Conservation (phyloP, 1,140 invertebrate genomes). For the Meloidogyne chitwoodi region DNA sequence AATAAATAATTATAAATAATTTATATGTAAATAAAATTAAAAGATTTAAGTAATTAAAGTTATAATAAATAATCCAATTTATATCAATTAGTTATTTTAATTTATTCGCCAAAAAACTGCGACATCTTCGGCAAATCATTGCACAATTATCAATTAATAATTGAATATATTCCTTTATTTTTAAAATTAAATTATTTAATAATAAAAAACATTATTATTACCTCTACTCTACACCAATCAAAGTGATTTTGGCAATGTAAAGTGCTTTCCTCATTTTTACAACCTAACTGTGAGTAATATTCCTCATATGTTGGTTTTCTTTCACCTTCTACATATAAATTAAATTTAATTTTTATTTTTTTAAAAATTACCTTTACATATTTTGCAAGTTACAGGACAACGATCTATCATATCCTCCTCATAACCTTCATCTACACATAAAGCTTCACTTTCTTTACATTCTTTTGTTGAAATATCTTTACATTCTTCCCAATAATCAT, state of each 20-base stretch:
- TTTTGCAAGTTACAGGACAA: background rate
- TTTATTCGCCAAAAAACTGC: background rate
- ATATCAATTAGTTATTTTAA: background rate
- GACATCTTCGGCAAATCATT: background rate
- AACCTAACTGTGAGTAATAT: background rate
- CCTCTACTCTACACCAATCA: background rate
- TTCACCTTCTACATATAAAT: background rate
- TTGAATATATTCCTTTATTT: background rate
- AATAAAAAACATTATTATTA: background rate
- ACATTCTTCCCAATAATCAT: background rate
- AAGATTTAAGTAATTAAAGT: too few species aligned
- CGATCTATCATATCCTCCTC: background rate
- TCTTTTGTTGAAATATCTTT: background rate
- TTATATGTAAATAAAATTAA: too few species aligned
- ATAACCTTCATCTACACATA: background rate
- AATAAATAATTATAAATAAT: too few species aligned
- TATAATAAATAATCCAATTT: too few species aligned
- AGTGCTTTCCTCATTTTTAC: background rate
- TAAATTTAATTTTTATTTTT: background rate
- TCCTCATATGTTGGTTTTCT: background rate
- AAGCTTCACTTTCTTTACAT: background rate
- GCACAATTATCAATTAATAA: background rate
- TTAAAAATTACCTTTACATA: background rate
- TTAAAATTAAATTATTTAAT: background rate
- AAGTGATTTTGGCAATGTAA: background rate